Percentiles rank a stretch among this genome's conserved stretches.
Evolutionary conservation across 2,888 invertebrate species (phyloP).

Genomic region (Dicyrtoma fusca): DNA sequence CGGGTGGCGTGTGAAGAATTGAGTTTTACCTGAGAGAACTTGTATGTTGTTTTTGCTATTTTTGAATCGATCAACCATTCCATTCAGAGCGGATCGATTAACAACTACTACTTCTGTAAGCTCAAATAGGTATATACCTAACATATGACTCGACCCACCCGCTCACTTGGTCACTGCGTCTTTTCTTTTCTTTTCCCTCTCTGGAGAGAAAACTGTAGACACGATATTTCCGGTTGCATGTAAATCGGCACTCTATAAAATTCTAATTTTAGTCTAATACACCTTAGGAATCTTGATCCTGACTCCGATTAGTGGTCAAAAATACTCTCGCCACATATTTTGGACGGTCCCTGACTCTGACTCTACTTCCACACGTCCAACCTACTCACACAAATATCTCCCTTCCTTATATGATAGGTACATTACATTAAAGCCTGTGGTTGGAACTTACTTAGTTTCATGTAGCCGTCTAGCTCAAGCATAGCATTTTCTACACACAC

Average conservation of each 20-base stretch:
- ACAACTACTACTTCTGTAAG: background rate
- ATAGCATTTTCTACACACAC: no score
- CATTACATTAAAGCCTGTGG: no score
- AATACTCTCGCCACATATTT: slow-evolving; percentile 27
- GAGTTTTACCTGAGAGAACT: slow-evolving; percentile 13
- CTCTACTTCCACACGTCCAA: background rate
- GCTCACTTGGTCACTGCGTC: slow-evolving; percentile 13
- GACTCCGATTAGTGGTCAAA: slow-evolving; percentile 34
- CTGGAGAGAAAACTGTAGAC: slow-evolving; percentile 1
- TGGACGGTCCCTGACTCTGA: background rate
- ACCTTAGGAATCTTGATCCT: slow-evolving; percentile 24
- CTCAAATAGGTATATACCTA: background rate
- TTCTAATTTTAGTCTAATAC: slow-evolving; percentile 45
- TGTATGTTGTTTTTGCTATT: slow-evolving; percentile 20
- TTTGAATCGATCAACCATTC: slow-evolving; percentile 35
- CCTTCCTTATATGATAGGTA: background rate
- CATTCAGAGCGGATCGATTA: slow-evolving; percentile 34
- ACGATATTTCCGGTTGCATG: slow-evolving; percentile 51
- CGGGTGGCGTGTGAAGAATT: slow-evolving; percentile 22
- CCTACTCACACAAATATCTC: background rate
- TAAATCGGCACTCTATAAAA: slow-evolving; percentile 45
- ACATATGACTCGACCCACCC: background rate
- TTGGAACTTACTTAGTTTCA: no score
- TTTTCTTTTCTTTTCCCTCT: background rate
- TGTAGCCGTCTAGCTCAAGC: no score